Conservation (phyloP, 2,797 vertebrate species). For the Halcyon smyrnensis region DNA sequence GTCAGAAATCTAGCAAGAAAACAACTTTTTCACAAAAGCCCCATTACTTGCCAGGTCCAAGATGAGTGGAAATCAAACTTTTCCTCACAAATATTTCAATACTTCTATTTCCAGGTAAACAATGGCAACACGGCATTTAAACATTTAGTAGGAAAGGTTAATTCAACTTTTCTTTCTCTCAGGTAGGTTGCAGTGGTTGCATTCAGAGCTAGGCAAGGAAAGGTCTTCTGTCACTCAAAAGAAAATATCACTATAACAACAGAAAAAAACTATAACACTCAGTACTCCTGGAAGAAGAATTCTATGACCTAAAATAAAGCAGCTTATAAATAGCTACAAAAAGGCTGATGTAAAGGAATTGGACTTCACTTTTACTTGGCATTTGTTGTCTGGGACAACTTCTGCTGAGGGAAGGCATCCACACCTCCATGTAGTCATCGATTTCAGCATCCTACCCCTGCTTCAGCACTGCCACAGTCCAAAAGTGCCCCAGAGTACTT, state of each 20-base stretch:
- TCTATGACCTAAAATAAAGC: constrained; percentile 32
- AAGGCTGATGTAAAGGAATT: not conserved
- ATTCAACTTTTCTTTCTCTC: not conserved
- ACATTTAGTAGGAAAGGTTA: not conserved
- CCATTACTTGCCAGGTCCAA: not conserved
- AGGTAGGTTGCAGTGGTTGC: not conserved
- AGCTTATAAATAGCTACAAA: constrained; percentile 55
- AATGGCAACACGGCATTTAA: not conserved
- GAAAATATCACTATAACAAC: constrained; percentile 18
- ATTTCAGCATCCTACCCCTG: not conserved
- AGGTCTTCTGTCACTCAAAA: constrained; percentile 27
- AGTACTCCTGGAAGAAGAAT: constrained; percentile 1
- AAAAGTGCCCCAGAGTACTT: rapidly evolving
- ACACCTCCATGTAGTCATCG: not conserved
- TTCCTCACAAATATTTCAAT: not conserved
- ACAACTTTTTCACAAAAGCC: not conserved
- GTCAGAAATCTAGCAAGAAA: not conserved
- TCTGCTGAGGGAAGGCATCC: not conserved
- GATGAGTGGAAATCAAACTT: not conserved
- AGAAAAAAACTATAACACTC: constrained; percentile 12
- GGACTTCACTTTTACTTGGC: not conserved
- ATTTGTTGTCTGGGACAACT: not conserved
- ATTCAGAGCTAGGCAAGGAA: not conserved
- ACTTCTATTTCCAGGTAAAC: not conserved
- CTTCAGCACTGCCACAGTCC: not conserved